Evolutionary conservation across 2,888 invertebrate genomes (phyloP), one percentile per base, ranked within the genome.

Genomic region (Acronicta alni): DNA sequence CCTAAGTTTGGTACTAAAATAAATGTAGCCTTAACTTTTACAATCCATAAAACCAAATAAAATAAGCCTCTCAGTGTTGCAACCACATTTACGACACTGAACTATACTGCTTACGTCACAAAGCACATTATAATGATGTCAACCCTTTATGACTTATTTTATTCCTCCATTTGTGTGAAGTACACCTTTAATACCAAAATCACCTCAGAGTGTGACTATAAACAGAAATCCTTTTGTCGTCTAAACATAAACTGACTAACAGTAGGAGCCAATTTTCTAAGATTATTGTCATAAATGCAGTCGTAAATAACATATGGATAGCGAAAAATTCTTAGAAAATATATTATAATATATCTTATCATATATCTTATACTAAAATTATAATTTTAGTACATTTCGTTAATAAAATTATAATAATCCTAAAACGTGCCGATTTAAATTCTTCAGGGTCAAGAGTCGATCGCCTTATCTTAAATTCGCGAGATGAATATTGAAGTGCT

Each of bases 331-430:
- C 54, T 62, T 37, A 46, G 10, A 51, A 44, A 17, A 60, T 20
- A n/a, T n/a, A n/a, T n/a, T n/a, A n/a, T n/a, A n/a, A n/a, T n/a
- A n/a, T n/a, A n/a, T n/a, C n/a, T n/a, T n/a, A n/a, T n/a, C n/a
- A n/a, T n/a, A n/a, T n/a, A n/a, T n/a, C n/a, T n/a, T n/a, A n/a
- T n/a, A n/a, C n/a, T n/a, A n/a, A n/a, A n/a, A n/a, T n/a, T n/a
- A 58, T 55, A 3, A 53, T 64, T 66, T 66, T 64, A 46, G 51
- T 72, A 62, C 42, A 62, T 52, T 61, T 58, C 55, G 15, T 57
- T 60, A 53, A 73, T 72, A 66, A 67, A 67, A 75, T 73, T 75
- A 67, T 57, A 63, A 72, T 75, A 75, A 75, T 75, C 63, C 63
- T 7, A 61, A 61, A 69, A 64, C 57, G 32, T 44, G 55, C 55